Evolutionary conservation across 2,888 invertebrate genomes (phyloP), one percentile per base, ranked within the genome.

Genomic region (Penaeus monodon): DNA sequence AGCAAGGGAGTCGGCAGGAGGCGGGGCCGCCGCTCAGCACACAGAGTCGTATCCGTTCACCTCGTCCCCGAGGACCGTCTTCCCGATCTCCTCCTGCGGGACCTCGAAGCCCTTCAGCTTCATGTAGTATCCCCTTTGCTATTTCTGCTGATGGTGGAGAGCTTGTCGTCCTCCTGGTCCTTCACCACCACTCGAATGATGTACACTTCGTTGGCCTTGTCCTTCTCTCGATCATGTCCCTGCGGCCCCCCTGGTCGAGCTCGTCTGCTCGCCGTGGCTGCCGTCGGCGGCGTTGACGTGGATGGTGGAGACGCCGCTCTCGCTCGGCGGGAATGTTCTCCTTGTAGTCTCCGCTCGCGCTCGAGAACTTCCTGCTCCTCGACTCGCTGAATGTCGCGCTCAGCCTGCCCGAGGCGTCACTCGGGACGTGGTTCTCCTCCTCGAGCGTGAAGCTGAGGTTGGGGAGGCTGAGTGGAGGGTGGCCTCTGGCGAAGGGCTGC

Each of bases 121-220:
- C 70, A 88, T 78, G 77, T 89, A 89, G 57, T 84, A 86, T 12
- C 84, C 86, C 89, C 89, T 14, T 81, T 77, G 70, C 76, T 84
- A 44, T 85, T 81, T 73, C 81, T 73, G 24, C 81, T 49, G 33
- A 89, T 57, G 33, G 89, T 89, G n/a, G 84, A 89, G 78, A 79
- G 82, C 79, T 73, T 68, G 79, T 86, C 79, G 7, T 83, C 83
- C 22, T 85, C 85, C 78, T 80, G 68, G 70, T 85, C 85, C 64
- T 85, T 85, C 70, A 85, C 85, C 2, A 85, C 85, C 2, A 85
- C 85, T 14, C 85, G 27, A 14, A 85, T 85, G 24, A 85, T 85
- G 73, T 85, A 85, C 57, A 85, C 85, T 38, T 85, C 85, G 29
- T 85, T 85, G n/a, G 79, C 79, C 38, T 85, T 85, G 73, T 85